Percentiles rank a stretch among this genome's conserved stretches.
Evolutionary conservation across 2,113 vertebrate species (phyloP).

Genomic region (Rhinoderma darwinii): DNA sequence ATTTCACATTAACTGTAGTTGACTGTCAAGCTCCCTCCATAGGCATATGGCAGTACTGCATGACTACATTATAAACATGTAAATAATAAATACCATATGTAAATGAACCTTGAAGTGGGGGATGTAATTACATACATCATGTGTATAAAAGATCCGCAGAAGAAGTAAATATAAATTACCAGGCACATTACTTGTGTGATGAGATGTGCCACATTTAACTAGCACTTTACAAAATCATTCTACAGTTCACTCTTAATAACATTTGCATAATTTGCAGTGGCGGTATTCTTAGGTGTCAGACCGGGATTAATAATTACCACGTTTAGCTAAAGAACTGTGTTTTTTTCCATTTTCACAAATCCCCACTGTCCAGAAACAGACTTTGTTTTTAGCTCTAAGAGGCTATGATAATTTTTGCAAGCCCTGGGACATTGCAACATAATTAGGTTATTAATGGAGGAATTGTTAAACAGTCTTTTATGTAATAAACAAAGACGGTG

Average conservation of each 20-base stretch:
- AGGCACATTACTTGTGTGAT: slow-evolving; percentile 49
- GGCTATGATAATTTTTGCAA: slow-evolving; percentile 47
- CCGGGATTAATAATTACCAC: slow-evolving; percentile 50
- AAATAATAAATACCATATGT: neutral
- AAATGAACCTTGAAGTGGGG: slow-evolving; percentile 10
- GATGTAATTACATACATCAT: neutral
- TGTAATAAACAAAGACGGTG: slow-evolving; percentile 47
- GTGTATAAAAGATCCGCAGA: neutral
- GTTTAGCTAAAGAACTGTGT: slow-evolving; percentile 53
- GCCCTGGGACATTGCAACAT: slow-evolving; percentile 44
- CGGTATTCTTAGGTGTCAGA: slow-evolving; percentile 37
- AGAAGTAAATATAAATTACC: slow-evolving; percentile 47
- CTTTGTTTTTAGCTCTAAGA: slow-evolving; percentile 51
- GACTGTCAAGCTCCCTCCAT: neutral
- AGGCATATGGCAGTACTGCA: neutral
- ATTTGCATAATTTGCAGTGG: slow-evolving; percentile 50
- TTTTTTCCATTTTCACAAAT: slow-evolving; percentile 41
- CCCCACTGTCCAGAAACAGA: slow-evolving; percentile 41
- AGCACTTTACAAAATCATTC: slow-evolving; percentile 52
- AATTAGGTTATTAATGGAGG: slow-evolving; percentile 52
- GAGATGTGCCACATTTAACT: slow-evolving; percentile 44
- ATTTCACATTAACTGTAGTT: neutral
- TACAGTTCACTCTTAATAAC: slow-evolving; percentile 42
- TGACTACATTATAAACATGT: neutral
- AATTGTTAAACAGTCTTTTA: slow-evolving; percentile 50